Conservation (phyloP, 1,140 invertebrate genomes). For the Cydia fagiglandana region DNA sequence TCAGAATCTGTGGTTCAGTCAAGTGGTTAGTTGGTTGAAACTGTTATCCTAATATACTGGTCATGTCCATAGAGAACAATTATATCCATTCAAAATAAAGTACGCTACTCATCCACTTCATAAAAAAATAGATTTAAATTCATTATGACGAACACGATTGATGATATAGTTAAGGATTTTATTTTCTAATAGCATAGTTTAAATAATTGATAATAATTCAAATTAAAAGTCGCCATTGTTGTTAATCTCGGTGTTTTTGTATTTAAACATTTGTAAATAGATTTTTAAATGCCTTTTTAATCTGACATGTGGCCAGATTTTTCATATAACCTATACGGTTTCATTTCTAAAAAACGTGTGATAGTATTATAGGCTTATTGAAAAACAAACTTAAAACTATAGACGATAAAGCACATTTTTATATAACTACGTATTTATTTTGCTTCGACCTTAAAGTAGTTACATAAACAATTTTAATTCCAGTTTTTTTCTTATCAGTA, state of each 20-base stretch:
- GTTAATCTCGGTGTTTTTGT: slow-evolving; percentile 31
- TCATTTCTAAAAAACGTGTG: slow-evolving; percentile 45
- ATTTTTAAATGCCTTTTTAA: slow-evolving; percentile 27
- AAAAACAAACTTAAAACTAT: slow-evolving; percentile 35
- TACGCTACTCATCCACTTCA: too few relatives aligned
- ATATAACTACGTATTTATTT: slow-evolving; percentile 45
- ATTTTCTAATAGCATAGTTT: slow-evolving; percentile 19
- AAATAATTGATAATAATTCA: slow-evolving; percentile 23
- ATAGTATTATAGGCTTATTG: slow-evolving; percentile 53
- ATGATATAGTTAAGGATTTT: neutral
- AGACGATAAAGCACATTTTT: slow-evolving; percentile 43
- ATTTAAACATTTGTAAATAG: slow-evolving; percentile 26
- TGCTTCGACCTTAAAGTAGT: slow-evolving; percentile 28
- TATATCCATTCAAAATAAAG: too few relatives aligned
- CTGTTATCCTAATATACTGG: too few relatives aligned
- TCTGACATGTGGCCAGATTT: neutral
- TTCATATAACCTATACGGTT: slow-evolving; percentile 23
- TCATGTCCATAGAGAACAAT: too few relatives aligned
- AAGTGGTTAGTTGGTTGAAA: too few relatives aligned
- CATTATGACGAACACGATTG: neutral
- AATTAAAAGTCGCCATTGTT: slow-evolving; percentile 17
- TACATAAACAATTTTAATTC: slow-evolving; percentile 42
- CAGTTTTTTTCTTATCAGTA: slow-evolving; percentile 60
- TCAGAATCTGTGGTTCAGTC: too few relatives aligned
- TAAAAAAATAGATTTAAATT: neutral